A percentile compares a stretch with the other conserved stretches of the same genome.
phyloP scores from a whole-genome alignment of 2,888 invertebrate species.

The Drosophila greeni region DNA sequence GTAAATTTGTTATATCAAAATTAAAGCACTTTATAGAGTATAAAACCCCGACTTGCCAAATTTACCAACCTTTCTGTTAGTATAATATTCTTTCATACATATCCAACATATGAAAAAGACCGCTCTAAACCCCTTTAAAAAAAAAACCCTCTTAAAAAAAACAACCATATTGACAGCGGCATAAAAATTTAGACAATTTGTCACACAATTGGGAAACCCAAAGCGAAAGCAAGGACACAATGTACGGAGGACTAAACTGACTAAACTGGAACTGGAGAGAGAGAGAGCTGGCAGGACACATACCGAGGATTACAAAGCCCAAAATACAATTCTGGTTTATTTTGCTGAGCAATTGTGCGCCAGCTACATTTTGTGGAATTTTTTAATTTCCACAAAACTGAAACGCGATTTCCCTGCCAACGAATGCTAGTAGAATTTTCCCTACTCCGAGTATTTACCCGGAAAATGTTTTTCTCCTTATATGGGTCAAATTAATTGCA shows the following conservation, averaged over 20 bases:
- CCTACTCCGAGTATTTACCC: not conserved
- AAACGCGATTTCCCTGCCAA: conserved; percentile 25
- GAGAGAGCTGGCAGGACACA: conserved; percentile 48
- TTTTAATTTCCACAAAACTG: conserved; percentile 62
- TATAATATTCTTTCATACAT: not conserved
- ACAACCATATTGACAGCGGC: conserved; percentile 46
- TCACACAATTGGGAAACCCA: conserved; percentile 65
- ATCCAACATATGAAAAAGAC: not conserved
- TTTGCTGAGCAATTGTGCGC: conserved; percentile 28
- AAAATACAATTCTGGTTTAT: conserved; percentile 20
- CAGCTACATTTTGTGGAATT: conserved; percentile 61
- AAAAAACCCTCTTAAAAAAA: conserved; percentile 6
- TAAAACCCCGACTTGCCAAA: not conserved
- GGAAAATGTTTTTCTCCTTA: conserved; percentile 7
- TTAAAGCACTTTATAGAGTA: not conserved
- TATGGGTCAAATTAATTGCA: conserved; percentile 64
- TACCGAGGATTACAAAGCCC: conserved; percentile 52
- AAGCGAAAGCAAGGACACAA: conserved; percentile 12
- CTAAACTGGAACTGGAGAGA: conserved; percentile 10
- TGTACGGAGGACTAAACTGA: conserved; percentile 24
- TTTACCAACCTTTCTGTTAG: not conserved
- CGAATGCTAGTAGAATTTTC: conserved; percentile 34
- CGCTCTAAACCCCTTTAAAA: not conserved
- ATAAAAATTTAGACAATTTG: conserved; percentile 64
- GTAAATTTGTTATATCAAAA: not conserved